Base-by-base conservation (phyloP, 2,888 invertebrate genomes). In the Himalopsyche anomala region DNA sequence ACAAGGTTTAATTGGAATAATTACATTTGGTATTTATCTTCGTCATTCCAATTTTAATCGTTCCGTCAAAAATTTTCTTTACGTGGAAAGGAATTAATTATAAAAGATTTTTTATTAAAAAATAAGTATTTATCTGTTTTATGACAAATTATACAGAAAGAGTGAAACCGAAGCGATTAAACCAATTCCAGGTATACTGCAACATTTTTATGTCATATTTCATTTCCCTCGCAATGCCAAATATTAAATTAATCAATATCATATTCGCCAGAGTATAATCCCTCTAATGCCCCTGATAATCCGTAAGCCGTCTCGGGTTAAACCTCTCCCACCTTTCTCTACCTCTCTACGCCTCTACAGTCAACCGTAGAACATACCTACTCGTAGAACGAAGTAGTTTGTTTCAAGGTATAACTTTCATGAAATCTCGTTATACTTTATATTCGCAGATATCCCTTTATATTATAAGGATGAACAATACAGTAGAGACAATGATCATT, bases 211-310 rank as follows among this genome's bases (percentile, higher is more conserved):
- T 51, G 12, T 8, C 45, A 9, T 51, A 51, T 51, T 51, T 51
- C 51, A 51, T 19, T 62, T 28, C 9, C 19, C 28, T 62, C 9
- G 62, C 62, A 55, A 15, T 83, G 54, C 62, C 56, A 55, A 80
- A 81, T 83, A 85, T 83, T 80, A 80, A 85, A 88, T 88, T 87
- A 87, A 88, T 88, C 87, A 87, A 88, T 87, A 87, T 86, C 84
- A 85, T 83, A 87, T 86, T 88, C 85, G 84, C 86, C 81, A 36
- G 51, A 62, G 83, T 83, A 80, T 88, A 87, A 87, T 87, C 86
- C 85, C 80, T 56, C 56, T 87, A 88, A 87, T 87, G 79, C 87
- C 84, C 51, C 81, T 83, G 86, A 86, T 88, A 88, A 88, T 88
- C 88, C 85, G 74, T 83, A 74, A 84, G 82, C 82, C 84, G 88